phyloP scores from a whole-genome alignment of 2,888 invertebrate species.

The Pycnomerus fuliginosus region DNA sequence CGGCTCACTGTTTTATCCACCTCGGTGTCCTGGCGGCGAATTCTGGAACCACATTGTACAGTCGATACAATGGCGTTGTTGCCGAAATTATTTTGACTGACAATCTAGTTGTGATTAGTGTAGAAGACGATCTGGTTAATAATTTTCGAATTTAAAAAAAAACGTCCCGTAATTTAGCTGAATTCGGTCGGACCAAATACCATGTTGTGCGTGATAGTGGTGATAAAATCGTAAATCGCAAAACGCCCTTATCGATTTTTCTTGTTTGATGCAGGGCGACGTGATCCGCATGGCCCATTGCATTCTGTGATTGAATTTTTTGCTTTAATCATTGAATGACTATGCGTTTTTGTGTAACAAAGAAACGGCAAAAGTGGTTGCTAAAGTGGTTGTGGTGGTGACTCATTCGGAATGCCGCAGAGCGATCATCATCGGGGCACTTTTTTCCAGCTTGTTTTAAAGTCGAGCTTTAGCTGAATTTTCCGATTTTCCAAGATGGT shows the following conservation, averaged over 20 bases:
- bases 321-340: too few relatives aligned
- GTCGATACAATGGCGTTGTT: slow-evolving; percentile 55
- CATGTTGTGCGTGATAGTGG: too few relatives aligned
- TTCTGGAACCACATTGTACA: slow-evolving; percentile 46
- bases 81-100: slow-evolving; percentile 42
- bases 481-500: too few relatives aligned
- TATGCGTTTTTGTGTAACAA: slow-evolving; percentile 14
- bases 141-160: too few relatives aligned
- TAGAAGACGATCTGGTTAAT: too few relatives aligned
- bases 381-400: slow-evolving; percentile 18
- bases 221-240: too few relatives aligned
- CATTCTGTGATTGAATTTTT: too few relatives aligned
- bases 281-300: slow-evolving; percentile 40
- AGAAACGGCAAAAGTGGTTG: slow-evolving; percentile 10
- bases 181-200: too few relatives aligned
- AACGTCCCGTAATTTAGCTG: too few relatives aligned
- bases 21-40: slow-evolving; percentile 47
- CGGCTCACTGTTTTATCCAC: too few relatives aligned
- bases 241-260: slow-evolving; percentile 55
- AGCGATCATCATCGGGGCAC: slow-evolving; percentile 2
- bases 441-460: slow-evolving; percentile 10
- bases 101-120: slow-evolving; percentile 17
- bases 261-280: slow-evolving; percentile 46
- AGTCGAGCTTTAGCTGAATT: too few relatives aligned
- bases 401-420: slow-evolving; percentile 10